A percentile compares a stretch with the other conserved stretches of the same genome.
Conservation (phyloP, 1,140 invertebrate species). For the Venustaconcha ellipsiformis region DNA sequence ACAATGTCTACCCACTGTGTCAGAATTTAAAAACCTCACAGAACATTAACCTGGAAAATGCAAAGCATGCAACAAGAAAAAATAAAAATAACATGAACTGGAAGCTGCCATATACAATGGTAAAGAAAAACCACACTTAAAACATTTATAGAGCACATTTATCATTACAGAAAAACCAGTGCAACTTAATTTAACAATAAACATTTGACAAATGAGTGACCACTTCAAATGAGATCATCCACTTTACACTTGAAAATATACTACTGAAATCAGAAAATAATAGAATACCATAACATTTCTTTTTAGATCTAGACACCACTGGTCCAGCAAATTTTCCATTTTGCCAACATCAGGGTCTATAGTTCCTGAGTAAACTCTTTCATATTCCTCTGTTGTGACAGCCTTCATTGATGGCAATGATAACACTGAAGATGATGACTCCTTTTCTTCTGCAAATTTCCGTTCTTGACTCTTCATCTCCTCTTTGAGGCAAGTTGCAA, state of each 20-base stretch:
- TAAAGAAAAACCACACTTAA: not conserved
- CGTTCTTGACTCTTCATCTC: too few species aligned
- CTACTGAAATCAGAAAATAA: not conserved
- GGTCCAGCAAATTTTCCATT: conserved; percentile 59
- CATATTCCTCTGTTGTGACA: conserved; percentile 15
- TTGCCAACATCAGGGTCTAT: conserved; percentile 55
- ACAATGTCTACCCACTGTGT: too few species aligned
- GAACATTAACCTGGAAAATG: too few species aligned
- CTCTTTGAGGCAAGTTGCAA: too few species aligned
- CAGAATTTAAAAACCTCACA: too few species aligned
- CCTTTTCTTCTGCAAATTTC: too few species aligned
- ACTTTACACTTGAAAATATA: not conserved
- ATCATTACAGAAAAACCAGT: too few species aligned
- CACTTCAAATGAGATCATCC: not conserved
- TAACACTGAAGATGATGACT: too few species aligned
- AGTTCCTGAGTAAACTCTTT: conserved; percentile 39
- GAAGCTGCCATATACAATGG: not conserved
- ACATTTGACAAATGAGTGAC: not conserved
- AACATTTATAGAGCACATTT: not conserved
- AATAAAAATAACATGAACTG: too few species aligned
- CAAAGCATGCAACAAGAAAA: too few species aligned
- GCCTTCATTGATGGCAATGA: too few species aligned
- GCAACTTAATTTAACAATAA: not conserved
- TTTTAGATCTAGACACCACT: conserved; percentile 61
- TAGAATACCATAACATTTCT: conserved; percentile 57